Evolutionary conservation across 2,888 invertebrate genomes (phyloP).

Genomic region (Rhodophaea formosa): DNA sequence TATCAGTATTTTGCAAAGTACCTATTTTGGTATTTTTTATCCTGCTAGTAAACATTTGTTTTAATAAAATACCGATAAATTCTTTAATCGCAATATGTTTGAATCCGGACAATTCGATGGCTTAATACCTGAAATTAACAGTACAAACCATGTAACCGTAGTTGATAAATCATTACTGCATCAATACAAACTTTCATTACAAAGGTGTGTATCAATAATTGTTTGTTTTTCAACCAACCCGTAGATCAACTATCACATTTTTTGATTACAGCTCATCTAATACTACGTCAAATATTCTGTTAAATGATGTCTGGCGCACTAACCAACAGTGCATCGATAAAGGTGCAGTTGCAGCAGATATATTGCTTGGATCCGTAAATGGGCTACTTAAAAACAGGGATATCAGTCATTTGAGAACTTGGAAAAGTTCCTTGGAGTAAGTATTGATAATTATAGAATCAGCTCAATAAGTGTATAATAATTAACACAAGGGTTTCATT

Average conservation of each 20-base stretch:
- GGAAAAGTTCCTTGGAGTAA: slow-evolving; percentile 58
- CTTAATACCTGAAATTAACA: slow-evolving; percentile 36
- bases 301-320: slow-evolving; percentile 47
- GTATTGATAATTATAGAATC: too few species aligned
- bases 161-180: slow-evolving; percentile 40
- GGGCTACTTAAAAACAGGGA: slow-evolving; percentile 39
- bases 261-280: slow-evolving; percentile 53
- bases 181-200: slow-evolving; percentile 43
- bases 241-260: neutral
- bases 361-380: slow-evolving; percentile 41
- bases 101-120: slow-evolving; percentile 21
- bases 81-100: slow-evolving; percentile 19
- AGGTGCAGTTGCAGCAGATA: slow-evolving; percentile 30
- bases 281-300: slow-evolving; percentile 44
- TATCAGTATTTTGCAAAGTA: too few species aligned
- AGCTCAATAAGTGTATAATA: too few species aligned
- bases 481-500: too few species aligned
- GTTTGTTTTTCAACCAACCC: neutral
- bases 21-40: too few species aligned
- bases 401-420: slow-evolving; percentile 40
- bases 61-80: too few species aligned
- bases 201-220: slow-evolving; percentile 37
- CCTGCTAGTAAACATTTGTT: too few species aligned
- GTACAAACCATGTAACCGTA: slow-evolving; percentile 34
- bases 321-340: slow-evolving; percentile 40